Conservation (phyloP, 2,113 vertebrate species). For the Crotalus tigris region DNA sequence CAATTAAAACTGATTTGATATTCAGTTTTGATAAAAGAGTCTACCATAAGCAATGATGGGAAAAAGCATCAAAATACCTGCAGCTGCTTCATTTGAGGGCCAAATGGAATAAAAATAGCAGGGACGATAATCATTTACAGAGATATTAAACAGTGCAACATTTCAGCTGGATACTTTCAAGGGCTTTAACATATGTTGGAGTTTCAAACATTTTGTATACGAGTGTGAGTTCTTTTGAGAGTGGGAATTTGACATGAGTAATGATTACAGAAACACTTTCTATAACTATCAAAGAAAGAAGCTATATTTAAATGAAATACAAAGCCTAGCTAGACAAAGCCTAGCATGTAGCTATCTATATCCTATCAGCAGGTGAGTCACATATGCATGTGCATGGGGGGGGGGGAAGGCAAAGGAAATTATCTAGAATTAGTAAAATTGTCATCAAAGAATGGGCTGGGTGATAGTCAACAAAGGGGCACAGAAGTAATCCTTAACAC, state of each 20-base stretch:
- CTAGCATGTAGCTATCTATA: neutral
- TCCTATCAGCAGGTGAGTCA: neutral
- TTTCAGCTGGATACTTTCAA: neutral
- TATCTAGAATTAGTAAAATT: neutral
- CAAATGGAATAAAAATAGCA: neutral
- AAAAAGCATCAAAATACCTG: neutral
- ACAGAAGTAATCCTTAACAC: neutral
- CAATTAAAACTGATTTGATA: neutral
- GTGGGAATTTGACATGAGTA: neutral
- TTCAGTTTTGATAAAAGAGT: neutral
- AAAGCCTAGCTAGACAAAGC: neutral
- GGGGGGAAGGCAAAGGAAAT: neutral
- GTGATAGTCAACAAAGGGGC: neutral
- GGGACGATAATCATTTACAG: neutral
- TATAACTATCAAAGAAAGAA: neutral
- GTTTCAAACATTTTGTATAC: neutral
- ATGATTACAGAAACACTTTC: neutral
- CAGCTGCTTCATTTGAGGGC: neutral
- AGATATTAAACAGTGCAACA: neutral
- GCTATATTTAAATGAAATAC: neutral
- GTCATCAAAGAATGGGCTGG: neutral
- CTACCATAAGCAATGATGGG: neutral
- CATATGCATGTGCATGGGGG: neutral
- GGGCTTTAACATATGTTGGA: neutral
- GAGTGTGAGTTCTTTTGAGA: neutral